phyloP scores from a whole-genome alignment of 1,140 invertebrate species.

The Trissolcus basalis region DNA sequence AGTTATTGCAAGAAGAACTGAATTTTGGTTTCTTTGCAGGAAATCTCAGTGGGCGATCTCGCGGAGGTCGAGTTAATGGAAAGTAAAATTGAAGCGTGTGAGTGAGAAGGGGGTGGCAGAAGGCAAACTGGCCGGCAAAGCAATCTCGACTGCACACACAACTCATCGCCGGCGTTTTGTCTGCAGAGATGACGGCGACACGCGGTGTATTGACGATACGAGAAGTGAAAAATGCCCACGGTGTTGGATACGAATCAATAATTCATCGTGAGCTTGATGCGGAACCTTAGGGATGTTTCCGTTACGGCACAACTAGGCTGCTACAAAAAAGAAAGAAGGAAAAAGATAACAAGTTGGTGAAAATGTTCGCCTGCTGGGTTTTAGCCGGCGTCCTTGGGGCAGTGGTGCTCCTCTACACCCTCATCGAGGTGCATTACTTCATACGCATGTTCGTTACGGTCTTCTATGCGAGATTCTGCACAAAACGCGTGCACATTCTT shows the following conservation, averaged over 20 bases:
- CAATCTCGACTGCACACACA: slow-evolving; percentile 21
- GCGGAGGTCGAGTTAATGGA: slow-evolving; percentile 13
- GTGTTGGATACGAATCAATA: slow-evolving; percentile 64
- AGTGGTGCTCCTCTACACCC: slow-evolving; percentile 77
- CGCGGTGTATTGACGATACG: slow-evolving; percentile 53
- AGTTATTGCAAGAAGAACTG: too few relatives aligned
- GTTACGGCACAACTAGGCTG: not conserved
- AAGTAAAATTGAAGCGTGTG: slow-evolving; percentile 30
- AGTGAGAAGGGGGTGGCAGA: slow-evolving; percentile 8
- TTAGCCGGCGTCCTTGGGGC: slow-evolving; percentile 71
- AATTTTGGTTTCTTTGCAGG: slow-evolving; percentile 3
- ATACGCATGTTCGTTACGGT: slow-evolving; percentile 80
- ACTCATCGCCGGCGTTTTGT: slow-evolving; percentile 18
- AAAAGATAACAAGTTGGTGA: slow-evolving; percentile 5
- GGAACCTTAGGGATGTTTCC: slow-evolving; percentile 44
- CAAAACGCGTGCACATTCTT: slow-evolving; percentile 80
- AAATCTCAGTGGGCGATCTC: slow-evolving; percentile 17
- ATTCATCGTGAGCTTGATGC: slow-evolving; percentile 41
- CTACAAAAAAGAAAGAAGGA: not conserved
- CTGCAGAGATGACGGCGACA: slow-evolving; percentile 34
- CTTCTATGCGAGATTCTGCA: slow-evolving; percentile 79
- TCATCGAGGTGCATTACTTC: slow-evolving; percentile 83
- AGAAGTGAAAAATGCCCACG: slow-evolving; percentile 41
- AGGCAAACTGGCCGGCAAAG: slow-evolving; percentile 14
- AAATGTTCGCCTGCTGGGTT: slow-evolving; percentile 73